Evolutionary conservation across 2,888 invertebrate genomes (phyloP).

Genomic region (Tachystola acroxantha): DNA sequence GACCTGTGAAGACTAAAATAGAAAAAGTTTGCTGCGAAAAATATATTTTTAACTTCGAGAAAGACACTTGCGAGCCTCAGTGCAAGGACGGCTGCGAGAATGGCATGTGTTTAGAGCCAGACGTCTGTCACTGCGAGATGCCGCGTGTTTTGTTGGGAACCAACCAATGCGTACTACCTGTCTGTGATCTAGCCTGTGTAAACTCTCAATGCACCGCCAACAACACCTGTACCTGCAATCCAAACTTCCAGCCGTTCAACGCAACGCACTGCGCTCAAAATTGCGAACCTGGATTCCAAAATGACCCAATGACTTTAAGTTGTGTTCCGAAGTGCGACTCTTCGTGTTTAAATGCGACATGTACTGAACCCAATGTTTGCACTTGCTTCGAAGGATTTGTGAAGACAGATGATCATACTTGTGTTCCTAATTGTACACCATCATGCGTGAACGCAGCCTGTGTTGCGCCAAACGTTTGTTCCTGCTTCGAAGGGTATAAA

Average conservation of each 20-base stretch:
- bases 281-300: slow-evolving; percentile 33
- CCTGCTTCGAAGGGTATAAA: slow-evolving; percentile 23
- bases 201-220: slow-evolving; percentile 31
- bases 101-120: slow-evolving; percentile 38
- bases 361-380: slow-evolving; percentile 38
- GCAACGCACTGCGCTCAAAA: slow-evolving; percentile 17
- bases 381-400: slow-evolving; percentile 28
- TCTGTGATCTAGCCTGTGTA: slow-evolving; percentile 54
- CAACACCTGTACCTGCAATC: slow-evolving; percentile 44
- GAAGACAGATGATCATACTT: slow-evolving; percentile 13
- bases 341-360: slow-evolving; percentile 43
- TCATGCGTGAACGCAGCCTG: slow-evolving; percentile 29
- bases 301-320: slow-evolving; percentile 25
- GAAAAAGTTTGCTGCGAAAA: slow-evolving; percentile 14
- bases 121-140: slow-evolving; percentile 38
- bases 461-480: slow-evolving; percentile 25
- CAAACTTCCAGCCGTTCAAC: slow-evolving; percentile 24
- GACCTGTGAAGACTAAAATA: neutral
- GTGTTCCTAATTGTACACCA: slow-evolving; percentile 25
- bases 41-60: slow-evolving; percentile 9
- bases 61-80: slow-evolving; percentile 20
- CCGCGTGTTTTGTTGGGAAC: too few species aligned
- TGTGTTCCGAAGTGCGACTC: slow-evolving; percentile 29
- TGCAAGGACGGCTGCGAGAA: slow-evolving; percentile 36
- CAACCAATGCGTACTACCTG: slow-evolving; percentile 30